Percentiles rank a stretch among this genome's conserved stretches.
Evolutionary conservation across 1,140 invertebrate species (phyloP).

Genomic region (Pristionchus pacificus): DNA sequence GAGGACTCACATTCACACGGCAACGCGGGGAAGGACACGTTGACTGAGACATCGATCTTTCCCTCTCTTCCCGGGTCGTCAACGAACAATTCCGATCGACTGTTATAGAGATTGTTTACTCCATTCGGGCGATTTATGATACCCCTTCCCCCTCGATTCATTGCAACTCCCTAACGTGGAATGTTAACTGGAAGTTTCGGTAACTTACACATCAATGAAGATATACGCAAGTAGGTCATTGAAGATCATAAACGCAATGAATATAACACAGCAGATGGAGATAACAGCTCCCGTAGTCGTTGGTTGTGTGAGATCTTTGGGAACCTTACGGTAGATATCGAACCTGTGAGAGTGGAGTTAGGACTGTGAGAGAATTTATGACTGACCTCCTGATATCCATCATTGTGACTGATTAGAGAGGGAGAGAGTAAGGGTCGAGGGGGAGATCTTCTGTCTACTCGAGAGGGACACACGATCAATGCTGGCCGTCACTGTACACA

Average conservation of each 20-base stretch:
- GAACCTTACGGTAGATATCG: constrained; percentile 68
- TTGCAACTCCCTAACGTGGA: too few species aligned
- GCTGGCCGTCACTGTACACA: not conserved
- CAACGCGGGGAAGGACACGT: constrained; percentile 62
- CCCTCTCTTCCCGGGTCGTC: constrained; percentile 63
- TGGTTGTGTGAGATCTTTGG: constrained; percentile 68
- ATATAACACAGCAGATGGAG: constrained; percentile 64
- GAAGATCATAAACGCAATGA: constrained; percentile 64
- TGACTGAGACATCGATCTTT: constrained; percentile 64
- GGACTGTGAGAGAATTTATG: not conserved
- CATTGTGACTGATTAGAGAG: not conserved
- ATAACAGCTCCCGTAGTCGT: constrained; percentile 66
- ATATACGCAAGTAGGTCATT: constrained; percentile 65
- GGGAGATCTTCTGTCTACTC: not conserved
- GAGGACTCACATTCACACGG: constrained; percentile 64
- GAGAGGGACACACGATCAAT: too few species aligned
- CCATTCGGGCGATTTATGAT: constrained; percentile 52
- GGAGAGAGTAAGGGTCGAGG: not conserved
- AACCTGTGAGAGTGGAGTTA: constrained; percentile 58
- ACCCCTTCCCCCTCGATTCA: too few species aligned
- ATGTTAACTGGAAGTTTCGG: not conserved
- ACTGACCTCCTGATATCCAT: not conserved
- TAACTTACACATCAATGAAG: constrained; percentile 64
- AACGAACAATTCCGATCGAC: constrained; percentile 66
- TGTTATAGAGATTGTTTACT: too few species aligned